Evolutionary conservation across 2,113 vertebrate species (phyloP).

Genomic region (Tetrao urogallus): DNA sequence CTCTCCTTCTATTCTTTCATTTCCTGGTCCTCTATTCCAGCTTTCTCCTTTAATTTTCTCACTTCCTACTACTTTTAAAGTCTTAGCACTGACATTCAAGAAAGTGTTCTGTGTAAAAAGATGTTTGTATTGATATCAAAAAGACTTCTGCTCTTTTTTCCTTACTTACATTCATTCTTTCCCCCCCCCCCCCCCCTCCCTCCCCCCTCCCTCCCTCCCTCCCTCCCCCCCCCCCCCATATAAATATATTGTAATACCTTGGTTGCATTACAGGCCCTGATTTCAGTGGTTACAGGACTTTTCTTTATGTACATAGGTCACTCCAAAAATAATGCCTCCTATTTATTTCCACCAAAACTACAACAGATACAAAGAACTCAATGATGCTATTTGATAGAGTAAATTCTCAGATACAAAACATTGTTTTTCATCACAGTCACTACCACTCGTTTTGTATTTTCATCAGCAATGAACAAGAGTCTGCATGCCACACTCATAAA

Average conservation of each 20-base stretch:
- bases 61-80: background rate
- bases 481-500: no score
- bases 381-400: no score
- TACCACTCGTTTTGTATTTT: no score
- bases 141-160: background rate
- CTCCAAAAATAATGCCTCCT: background rate
- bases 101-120: background rate
- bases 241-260: background rate
- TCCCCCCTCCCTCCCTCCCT: no score
- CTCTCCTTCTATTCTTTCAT: background rate
- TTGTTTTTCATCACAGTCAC: no score
- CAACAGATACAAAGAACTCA: no score
- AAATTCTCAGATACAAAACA: no score
- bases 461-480: no score
- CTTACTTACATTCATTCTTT: background rate
- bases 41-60: conserved; percentile 3
- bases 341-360: background rate
- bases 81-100: background rate
- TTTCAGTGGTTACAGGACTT: background rate
- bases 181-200: no score
- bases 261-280: background rate
- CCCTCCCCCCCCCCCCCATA: background rate
- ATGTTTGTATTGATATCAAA: background rate
- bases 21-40: background rate
- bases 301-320: background rate